These are phyloP conservation scores for Arvicola amphibius DNA, from an alignment of 2,797 vertebrate species.

Conservation along the genomic window DNA sequence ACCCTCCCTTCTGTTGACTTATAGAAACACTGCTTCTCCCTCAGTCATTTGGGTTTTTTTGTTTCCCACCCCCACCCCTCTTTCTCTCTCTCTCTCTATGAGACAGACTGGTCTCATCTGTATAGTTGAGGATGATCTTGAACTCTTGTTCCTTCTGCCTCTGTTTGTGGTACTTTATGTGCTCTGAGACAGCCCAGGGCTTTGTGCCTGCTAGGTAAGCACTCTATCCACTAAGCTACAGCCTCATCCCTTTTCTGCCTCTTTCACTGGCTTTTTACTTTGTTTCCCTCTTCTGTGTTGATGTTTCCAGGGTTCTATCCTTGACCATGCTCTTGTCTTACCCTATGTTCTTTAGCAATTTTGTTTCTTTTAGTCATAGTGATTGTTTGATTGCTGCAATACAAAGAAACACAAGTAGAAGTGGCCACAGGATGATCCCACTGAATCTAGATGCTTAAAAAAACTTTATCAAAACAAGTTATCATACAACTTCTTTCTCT, in stretches of 20 bases:
- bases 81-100: background rate
- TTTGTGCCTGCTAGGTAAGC: background rate
- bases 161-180: background rate
- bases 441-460: background rate
- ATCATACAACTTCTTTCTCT: background rate
- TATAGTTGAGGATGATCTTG: background rate
- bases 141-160: background rate
- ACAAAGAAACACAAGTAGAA: background rate
- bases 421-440: background rate
- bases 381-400: background rate
- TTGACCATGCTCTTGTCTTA: background rate
- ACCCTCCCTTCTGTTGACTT: background rate
- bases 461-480: background rate
- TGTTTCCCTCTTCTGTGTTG: background rate
- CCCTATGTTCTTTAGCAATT: background rate
- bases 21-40: constrained; percentile 7
- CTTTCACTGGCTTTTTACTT: background rate
- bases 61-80: background rate
- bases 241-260: background rate
- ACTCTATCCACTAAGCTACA: background rate
- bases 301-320: background rate
- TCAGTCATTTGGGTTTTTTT: background rate
- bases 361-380: background rate
- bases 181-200: background rate
- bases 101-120: background rate